A percentile compares a stretch with the other conserved stretches of the same genome.
Conservation (phyloP, 1,140 invertebrate species). For the Periplaneta americana region DNA sequence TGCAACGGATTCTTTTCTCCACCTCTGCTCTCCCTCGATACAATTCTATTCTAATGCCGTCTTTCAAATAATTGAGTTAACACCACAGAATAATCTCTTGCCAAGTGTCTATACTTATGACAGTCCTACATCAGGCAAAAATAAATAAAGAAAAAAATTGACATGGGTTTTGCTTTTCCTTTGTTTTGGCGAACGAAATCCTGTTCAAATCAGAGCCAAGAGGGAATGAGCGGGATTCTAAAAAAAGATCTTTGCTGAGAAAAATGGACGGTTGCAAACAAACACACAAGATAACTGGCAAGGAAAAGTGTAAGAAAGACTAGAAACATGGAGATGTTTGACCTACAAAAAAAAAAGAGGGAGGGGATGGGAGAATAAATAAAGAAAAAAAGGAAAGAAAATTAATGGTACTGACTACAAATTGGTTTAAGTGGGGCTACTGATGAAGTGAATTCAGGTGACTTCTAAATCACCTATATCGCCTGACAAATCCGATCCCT, state of each 20-base stretch:
- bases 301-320: background rate
- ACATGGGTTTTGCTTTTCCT: background rate
- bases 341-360: background rate
- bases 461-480: too few relatives aligned
- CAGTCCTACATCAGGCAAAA: background rate
- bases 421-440: background rate
- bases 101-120: background rate
- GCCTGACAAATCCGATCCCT: background rate
- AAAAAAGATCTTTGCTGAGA: background rate
- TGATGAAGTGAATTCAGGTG: background rate
- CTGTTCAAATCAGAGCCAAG: conserved; percentile 1
- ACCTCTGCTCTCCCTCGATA: background rate
- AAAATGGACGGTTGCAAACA: background rate
- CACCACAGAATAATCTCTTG: background rate
- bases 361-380: too few relatives aligned
- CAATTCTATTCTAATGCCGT: background rate
- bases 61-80: background rate
- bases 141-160: conserved; percentile 2
- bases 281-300: too few relatives aligned
- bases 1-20: background rate
- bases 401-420: background rate
- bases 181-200: conserved; percentile 4
- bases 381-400: too few relatives aligned
- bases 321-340: background rate
- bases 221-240: background rate